Evolutionary conservation across 30 jellyfish, hydroid and myxozoan species (phyloP).

Genomic region (Rhopilema esculentum): DNA sequence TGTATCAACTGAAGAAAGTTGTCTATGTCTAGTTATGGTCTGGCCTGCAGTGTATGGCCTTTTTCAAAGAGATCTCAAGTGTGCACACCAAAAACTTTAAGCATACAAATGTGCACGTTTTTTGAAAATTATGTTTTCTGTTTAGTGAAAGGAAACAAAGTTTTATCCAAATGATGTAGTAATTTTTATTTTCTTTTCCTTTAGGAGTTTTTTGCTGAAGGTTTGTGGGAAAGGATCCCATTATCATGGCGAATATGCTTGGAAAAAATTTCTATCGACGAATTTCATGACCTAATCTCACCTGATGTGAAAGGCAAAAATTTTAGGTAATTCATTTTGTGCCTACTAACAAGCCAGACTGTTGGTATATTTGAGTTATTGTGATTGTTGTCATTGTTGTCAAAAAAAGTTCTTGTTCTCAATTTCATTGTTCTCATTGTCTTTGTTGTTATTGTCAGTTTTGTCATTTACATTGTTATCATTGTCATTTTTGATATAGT

Average conservation of each 20-base stretch:
- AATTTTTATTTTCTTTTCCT: background rate
- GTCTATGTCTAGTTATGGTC: too few relatives aligned
- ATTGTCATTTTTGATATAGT: too few relatives aligned
- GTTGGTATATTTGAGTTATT: background rate
- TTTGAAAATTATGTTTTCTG: background rate
- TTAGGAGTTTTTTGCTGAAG: conserved; percentile 76
- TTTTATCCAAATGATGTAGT: background rate
- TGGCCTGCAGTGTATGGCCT: too few relatives aligned
- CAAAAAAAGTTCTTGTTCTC: background rate
- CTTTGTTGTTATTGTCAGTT: too few relatives aligned
- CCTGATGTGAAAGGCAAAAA: background rate
- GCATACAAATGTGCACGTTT: too few relatives aligned
- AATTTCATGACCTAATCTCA: conserved; percentile 37
- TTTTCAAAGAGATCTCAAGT: too few relatives aligned
- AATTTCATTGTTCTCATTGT: too few relatives aligned
- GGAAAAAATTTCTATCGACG: conserved; percentile 58
- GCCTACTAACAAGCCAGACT: background rate
- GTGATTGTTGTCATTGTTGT: background rate
- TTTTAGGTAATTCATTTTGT: background rate
- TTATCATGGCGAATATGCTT: conserved; percentile 70
- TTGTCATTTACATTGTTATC: too few relatives aligned
- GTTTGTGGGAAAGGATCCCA: conserved; percentile 67
- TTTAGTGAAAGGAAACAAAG: background rate
- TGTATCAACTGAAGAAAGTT: too few relatives aligned
- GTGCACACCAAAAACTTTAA: too few relatives aligned